Percentiles rank a stretch among this genome's conserved stretches.
Conservation (phyloP, 2,797 vertebrate genomes). For the Poecilia gillii region DNA sequence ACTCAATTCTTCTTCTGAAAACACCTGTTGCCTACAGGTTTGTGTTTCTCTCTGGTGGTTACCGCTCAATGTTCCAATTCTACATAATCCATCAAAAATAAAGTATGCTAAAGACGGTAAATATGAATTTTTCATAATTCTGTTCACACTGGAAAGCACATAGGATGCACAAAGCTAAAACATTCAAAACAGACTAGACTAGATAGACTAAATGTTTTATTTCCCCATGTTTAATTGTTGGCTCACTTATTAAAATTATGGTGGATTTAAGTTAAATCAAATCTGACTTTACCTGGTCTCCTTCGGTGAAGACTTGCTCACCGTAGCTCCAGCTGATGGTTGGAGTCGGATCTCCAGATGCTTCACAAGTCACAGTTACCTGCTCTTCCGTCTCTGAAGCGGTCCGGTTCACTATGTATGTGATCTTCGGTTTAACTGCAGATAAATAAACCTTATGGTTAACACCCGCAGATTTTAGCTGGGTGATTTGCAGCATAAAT, state of each 20-base stretch:
- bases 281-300: conserved; percentile 89
- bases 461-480: conserved; percentile 14
- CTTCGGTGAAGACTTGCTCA: conserved; percentile 87
- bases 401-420: conserved; percentile 93
- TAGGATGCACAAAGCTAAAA: neutral
- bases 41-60: conserved; percentile 34
- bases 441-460: conserved; percentile 40
- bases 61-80: conserved; percentile 45
- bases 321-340: conserved; percentile 94
- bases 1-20: conserved; percentile 48
- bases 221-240: neutral
- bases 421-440: conserved; percentile 96
- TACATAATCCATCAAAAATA: conserved; percentile 9
- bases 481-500: conserved; percentile 27
- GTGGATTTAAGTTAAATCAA: neutral
- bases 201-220: neutral
- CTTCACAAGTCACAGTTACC: conserved; percentile 95
- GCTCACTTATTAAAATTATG: neutral
- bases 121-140: neutral
- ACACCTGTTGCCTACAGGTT: conserved; percentile 42
- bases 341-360: conserved; percentile 95
- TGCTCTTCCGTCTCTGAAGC: conserved; percentile 93
- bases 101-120: neutral
- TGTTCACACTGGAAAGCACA: neutral
- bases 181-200: neutral